Percentiles rank a stretch among this genome's conserved stretches.
Conservation (phyloP, 2,888 invertebrate genomes). For the Caradrina kadenii region DNA sequence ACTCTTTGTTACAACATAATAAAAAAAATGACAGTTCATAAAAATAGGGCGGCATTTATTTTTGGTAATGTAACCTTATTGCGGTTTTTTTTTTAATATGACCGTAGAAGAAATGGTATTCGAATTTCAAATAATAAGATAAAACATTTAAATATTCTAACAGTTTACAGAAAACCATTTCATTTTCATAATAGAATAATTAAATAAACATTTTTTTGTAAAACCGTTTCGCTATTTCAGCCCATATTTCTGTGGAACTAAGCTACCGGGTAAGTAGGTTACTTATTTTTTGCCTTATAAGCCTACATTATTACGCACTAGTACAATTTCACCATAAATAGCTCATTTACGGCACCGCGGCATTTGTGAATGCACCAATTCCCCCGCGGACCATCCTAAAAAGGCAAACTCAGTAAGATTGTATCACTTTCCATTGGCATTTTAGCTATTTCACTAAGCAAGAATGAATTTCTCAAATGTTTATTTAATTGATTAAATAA, state of each 20-base stretch:
- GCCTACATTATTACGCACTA: conserved; percentile 35
- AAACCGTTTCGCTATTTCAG: conserved; percentile 11
- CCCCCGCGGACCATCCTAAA: conserved; percentile 43
- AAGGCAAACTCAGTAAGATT: conserved; percentile 55
- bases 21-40: conserved; percentile 6
- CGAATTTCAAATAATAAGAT: conserved; percentile 3
- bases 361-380: conserved; percentile 57
- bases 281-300: conserved; percentile 21
- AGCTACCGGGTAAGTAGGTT: conserved; percentile 15
- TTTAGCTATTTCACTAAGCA: conserved; percentile 40
- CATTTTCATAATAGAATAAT: neutral
- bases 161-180: neutral
- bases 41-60: neutral
- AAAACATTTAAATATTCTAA: conserved; percentile 1
- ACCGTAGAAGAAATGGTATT: neutral
- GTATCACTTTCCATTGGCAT: conserved; percentile 58
- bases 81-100: neutral
- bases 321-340: conserved; percentile 50
- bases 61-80: conserved; percentile 7
- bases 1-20: neutral
- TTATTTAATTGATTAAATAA: conserved; percentile 45
- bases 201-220: neutral
- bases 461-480: conserved; percentile 33
- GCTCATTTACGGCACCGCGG: conserved; percentile 21
- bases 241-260: conserved; percentile 1